Base-by-base conservation (phyloP, 2,888 invertebrate genomes). In the Idaea biselata region DNA sequence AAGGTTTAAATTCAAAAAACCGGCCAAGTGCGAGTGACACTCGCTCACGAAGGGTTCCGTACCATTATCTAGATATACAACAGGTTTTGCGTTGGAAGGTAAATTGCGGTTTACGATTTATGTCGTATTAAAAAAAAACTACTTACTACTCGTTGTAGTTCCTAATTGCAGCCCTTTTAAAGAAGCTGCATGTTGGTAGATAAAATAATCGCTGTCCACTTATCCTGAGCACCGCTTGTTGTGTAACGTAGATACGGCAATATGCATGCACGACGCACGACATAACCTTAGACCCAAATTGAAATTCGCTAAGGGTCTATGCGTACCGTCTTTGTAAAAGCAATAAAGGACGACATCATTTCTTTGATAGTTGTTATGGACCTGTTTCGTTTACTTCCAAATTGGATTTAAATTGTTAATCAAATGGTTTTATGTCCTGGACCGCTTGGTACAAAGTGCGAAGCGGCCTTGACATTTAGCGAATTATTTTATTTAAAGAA, bases 221-320 rank as follows among this genome's bases (percentile, higher is more conserved):
- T 44, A 44, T 56, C 56, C 18, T 16, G 8, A 14, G 56, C 18
- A 14, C 18, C 18, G 11, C 56, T 5, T 17, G 56, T 14, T 18
- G 56, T 71, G 76, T 73, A 68, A 77, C 81, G 61, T 79, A 82
- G 83, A 83, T 80, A 81, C 78, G 78, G 78, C 82, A 83, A 83
- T 84, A 83, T 81, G 83, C 81, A 82, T 79, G 80, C 84, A 72
- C 73, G 77, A 79, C 78, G 80, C 84, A 72, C 73, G 77, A 79
- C 78, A 76, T 74, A 74, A 73, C 73, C 73, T 74, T 75, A 71
- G 76, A 76, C 76, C 78, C 82, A 82, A 84, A 84, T 84, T 84
- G 82, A 81, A 84, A 84, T 82, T 83, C 77, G 74, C 76, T 73
- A 69, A 75, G 71, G 71, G 65, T 66, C 66, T 58, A 63, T 70